Base-by-base conservation (phyloP, 2,797 vertebrate genomes). In the Gouania willdenowi region DNA sequence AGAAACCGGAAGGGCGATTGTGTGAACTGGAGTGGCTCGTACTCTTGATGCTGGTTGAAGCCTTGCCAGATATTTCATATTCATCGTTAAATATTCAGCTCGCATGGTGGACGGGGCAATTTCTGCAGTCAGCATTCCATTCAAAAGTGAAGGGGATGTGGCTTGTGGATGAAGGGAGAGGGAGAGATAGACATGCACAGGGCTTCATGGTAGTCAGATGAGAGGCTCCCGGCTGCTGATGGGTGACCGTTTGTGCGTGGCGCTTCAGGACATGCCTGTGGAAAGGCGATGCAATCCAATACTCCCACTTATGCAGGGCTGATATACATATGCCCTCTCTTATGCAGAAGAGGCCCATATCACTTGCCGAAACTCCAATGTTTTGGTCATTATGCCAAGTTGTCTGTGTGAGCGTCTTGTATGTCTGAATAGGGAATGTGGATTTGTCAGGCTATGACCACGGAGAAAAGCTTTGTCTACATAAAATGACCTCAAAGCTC, bases 151-250 rank as follows among this genome's bases (percentile, higher is more conserved):
- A 76, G 70, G 46, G 74, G 66, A 81, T 55, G 63, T 66, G 65
- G 72, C 60, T 75, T 65, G 42, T 71, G 77, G 79, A 77, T 77
- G 76, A 77, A 74, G 75, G 62, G 57, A 74, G 69, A 46, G 33
- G 48, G 60, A 48, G 53, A 73, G 66, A 70, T 55, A 81, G 71
- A 77, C 63, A 72, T 32, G 66, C 54, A 72, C 50, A 50, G 75
- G 69, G 73, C 80, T 85, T 87, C 82, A 86, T 88, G 87, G 85
- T 85, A 87, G 85, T 88, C 78, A 89, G 84, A 89, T 89, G 84
- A 88, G 84, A 65, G 64, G 71, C 68, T 77, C 71, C 66, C 75
- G 75, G 79, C 74, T 73, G 75, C 69, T 71, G 78, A 74, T 74
- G 78, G 76, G 77, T 85, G 80, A 84, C 77, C 76, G 67, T 77